Conservation (phyloP, 2,888 invertebrate genomes). For the Noctua fimbriata region DNA sequence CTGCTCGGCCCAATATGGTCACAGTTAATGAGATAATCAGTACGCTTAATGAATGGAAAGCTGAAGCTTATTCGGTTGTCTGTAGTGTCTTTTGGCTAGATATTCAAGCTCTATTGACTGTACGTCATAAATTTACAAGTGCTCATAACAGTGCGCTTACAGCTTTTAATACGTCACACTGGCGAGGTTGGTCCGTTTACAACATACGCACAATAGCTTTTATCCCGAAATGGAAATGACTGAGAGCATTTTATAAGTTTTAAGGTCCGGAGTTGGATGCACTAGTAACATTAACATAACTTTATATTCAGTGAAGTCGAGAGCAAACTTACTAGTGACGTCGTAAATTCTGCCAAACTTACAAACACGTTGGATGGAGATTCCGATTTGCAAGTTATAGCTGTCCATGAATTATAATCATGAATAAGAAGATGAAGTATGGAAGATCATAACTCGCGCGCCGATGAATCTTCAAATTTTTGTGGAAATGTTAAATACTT, state of each 20-base stretch:
- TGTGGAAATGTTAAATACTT: conserved; percentile 9
- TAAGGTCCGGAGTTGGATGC: conserved; percentile 84
- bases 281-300: conserved; percentile 87
- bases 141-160: conserved; percentile 41
- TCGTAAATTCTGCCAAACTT: conserved; percentile 87
- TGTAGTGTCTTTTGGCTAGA: conserved; percentile 13
- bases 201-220: conserved; percentile 71
- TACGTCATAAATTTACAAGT: conserved; percentile 15
- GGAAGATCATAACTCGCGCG: conserved; percentile 57
- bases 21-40: conserved; percentile 2
- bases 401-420: conserved; percentile 79
- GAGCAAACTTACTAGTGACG: conserved; percentile 85
- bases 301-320: conserved; percentile 87
- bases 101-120: conserved; percentile 24
- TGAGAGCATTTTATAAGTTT: conserved; percentile 85
- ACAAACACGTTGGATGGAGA: conserved; percentile 85
- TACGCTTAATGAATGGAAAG: neutral
- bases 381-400: conserved; percentile 85
- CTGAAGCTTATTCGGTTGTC: neutral
- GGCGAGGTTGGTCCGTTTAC: conserved; percentile 31
- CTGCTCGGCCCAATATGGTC: too few species aligned
- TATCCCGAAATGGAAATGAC: conserved; percentile 79
- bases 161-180: conserved; percentile 27
- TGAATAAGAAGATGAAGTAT: conserved; percentile 72
- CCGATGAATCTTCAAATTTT: conserved; percentile 27